Conservation (phyloP, 2,113 vertebrate species). For the Heterochromis multidens region DNA sequence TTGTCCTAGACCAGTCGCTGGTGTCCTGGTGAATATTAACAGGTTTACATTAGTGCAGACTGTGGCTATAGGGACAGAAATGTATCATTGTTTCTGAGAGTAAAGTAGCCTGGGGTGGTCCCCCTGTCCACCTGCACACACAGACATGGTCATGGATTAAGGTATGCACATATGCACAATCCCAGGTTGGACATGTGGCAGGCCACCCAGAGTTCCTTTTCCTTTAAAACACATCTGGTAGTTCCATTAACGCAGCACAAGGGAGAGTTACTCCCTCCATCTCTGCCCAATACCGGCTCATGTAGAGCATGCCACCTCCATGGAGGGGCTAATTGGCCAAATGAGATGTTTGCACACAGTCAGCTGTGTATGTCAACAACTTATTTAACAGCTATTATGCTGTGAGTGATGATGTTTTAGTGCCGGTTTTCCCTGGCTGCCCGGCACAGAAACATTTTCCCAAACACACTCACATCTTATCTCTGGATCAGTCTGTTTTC, state of each 20-base stretch:
- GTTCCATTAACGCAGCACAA: constrained; percentile 32
- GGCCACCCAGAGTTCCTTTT: constrained; percentile 46
- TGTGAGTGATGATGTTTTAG: constrained; percentile 50
- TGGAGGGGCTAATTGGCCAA: constrained; percentile 50
- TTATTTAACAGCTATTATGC: constrained; percentile 55
- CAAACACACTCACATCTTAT: background rate
- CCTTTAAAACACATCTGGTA: constrained; percentile 59
- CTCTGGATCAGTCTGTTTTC: constrained; percentile 9
- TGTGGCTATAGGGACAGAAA: background rate
- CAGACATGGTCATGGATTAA: constrained; percentile 7
- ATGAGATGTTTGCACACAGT: constrained; percentile 59
- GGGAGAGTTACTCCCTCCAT: constrained; percentile 10
- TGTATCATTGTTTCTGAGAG: background rate
- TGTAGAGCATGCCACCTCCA: constrained; percentile 30
- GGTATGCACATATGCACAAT: constrained; percentile 6
- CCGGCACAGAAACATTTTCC: background rate
- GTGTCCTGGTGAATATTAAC: background rate
- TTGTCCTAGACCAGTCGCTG: fast-evolving
- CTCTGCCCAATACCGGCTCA: constrained; percentile 9
- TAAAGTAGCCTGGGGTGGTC: constrained; percentile 24
- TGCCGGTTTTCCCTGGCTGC: background rate
- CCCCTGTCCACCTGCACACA: constrained; percentile 39
- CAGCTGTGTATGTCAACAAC: constrained; percentile 61
- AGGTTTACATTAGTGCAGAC: background rate
- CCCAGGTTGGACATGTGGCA: constrained; percentile 25